These are phyloP conservation scores for Myripristis murdjan DNA, from an alignment of 2,797 vertebrate species.

Conservation along the genomic window DNA sequence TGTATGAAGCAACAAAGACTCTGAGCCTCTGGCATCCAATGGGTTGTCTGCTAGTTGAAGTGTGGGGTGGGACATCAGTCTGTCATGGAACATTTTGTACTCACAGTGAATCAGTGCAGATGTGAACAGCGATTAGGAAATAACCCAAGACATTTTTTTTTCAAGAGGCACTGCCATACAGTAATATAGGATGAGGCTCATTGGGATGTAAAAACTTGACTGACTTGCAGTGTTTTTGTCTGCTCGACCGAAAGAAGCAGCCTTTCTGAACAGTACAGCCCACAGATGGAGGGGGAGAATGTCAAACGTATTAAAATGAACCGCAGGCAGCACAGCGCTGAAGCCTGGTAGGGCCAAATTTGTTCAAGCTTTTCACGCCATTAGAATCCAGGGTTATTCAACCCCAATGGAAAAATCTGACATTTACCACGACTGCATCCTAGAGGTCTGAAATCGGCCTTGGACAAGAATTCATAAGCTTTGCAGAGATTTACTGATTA, in stretches of 20 bases:
- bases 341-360: slow-evolving; percentile 15
- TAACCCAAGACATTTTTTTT: slow-evolving; percentile 20
- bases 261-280: neutral
- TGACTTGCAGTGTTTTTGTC: no score
- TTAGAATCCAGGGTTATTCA: neutral
- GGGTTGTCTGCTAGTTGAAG: slow-evolving; percentile 46
- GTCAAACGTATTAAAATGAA: slow-evolving; percentile 24
- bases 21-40: slow-evolving; percentile 32
- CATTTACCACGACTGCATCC: slow-evolving; percentile 12
- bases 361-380: slow-evolving; percentile 31
- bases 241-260: no score
- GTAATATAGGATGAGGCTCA: slow-evolving; percentile 10
- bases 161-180: slow-evolving; percentile 14
- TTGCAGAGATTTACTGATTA: neutral
- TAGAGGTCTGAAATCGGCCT: slow-evolving; percentile 7
- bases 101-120: slow-evolving; percentile 46
- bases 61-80: slow-evolving; percentile 24
- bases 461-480: neutral
- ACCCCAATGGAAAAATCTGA: slow-evolving; percentile 16
- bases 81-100: slow-evolving; percentile 26
- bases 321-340: slow-evolving; percentile 7
- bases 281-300: neutral
- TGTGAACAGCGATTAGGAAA: slow-evolving; percentile 19
- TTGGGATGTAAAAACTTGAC: slow-evolving; percentile 26
- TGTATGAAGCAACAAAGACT: no score